Evolutionary conservation across 2,797 vertebrate species (phyloP), one percentile per base, ranked within the genome.

Genomic region (Austrolebias charrua): DNA sequence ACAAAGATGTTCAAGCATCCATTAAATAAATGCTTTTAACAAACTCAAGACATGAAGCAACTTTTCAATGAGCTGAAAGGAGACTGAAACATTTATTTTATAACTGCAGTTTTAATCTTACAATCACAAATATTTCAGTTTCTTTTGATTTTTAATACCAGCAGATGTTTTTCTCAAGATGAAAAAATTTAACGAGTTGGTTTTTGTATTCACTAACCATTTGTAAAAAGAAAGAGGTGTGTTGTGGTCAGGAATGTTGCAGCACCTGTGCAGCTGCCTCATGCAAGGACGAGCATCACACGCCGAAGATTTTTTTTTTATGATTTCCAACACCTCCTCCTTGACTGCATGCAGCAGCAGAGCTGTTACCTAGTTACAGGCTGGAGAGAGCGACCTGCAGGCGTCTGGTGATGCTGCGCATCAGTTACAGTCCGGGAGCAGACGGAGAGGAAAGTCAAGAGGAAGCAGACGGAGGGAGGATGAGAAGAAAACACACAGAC

Each of bases 351-450:
- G 83, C 73, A 63, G 83, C 85, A 73, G 83, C 74, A 60, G 82
- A 85, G 65, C 87, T 79, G 91, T 93, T 92, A 92, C 92, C 92
- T 91, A 88, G 92, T 86, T 90, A 93, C 92, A 69, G 69, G 69
- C 62, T 9, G 75, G 87, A 80, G 83, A 69, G 81, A 50, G 86
- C 71, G 73, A 48, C 60, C 66, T 62, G 81, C 40, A 40, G 57
- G 1, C 63, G 55, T 66, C 69, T 45, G 55, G 70, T 31, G 71
- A 28, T 46, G 66, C 1, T 57, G 66, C 1, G 61, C 58, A 61
- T 69, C 69, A 69, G 56, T 69, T 60, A 24, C 64, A 28, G 63
- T 67, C 66, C 42, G 50, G n/a, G 55, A 71, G n/a, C 73, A 75
- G 44, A 49, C 64, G 55, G 55, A 19, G 20, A 56, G 3, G 51